Evolutionary conservation across 2,113 vertebrate genomes (phyloP), one percentile per base, ranked within the genome.

Genomic region (Rhinogobius similis): DNA sequence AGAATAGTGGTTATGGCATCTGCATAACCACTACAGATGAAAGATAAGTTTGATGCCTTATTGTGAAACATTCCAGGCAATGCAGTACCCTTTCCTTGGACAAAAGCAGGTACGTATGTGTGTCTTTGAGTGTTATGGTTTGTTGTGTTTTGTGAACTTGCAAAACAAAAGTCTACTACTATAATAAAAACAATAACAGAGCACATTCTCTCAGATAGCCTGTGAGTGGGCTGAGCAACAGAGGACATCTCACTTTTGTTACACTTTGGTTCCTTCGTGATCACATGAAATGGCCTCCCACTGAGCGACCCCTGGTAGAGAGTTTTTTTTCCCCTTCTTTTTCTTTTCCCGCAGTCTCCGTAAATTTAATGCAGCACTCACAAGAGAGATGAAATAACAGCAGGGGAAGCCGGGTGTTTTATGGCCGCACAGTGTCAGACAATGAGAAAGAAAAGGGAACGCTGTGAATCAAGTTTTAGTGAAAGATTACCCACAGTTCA

Each of bases 371-470:
- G 29, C 36, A 20, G 39, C 64, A 58, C 46, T 83, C 73, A 23
- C 73, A 50, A n/a, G 38, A 70, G 63, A 80, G 77, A 83, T 81
- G 68, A 67, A 83, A 81, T 70, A 75, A 77, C 79, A 81, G 72
- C 39, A 36, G 24, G 36, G 29, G 41, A 61, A 27, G 69, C 52
- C 48, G 43, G 23, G 63, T 74, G 67, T 74, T 39, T 81, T 81
- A 81, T 74, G 43, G 38, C 50, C n/a, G 0, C 58, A 24, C 62
- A 41, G 62, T 20, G 43, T 55, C 36, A 18, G 62, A 71, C 36
- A 48, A 32, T 29, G 7, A 56, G 65, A 43, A 14, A 48, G 29
- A 29, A 46, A 36, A 36, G 58, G 58, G 20, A 76, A 64, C 39
- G 48, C 46, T 12, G 46, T 24, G 20, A 46, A 59, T 82, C 62